Conservation (phyloP, 2,113 vertebrate species). For the Psittacara wagleri region DNA sequence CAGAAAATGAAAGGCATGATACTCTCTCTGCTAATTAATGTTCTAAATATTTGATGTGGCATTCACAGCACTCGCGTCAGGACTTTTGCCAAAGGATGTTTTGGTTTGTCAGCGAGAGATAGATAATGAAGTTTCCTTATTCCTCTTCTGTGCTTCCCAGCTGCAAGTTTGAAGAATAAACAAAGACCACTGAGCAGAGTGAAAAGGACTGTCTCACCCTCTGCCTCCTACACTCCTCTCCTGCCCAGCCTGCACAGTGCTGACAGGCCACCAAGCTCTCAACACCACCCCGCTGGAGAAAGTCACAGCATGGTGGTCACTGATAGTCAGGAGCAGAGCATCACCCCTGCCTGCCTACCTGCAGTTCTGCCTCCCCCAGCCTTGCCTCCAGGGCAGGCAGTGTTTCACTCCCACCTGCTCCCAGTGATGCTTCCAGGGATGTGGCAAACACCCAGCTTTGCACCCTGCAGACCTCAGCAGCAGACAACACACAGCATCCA, state of each 20-base stretch:
- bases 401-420: neutral
- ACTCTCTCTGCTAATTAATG: constrained; percentile 1
- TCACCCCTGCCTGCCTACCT: neutral
- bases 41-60: constrained; percentile 38
- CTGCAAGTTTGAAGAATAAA: constrained; percentile 30
- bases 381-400: neutral
- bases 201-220: neutral
- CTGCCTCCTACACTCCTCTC: neutral
- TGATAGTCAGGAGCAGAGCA: neutral
- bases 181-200: neutral
- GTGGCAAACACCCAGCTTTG: neutral
- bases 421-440: neutral
- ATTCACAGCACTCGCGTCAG: neutral
- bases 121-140: constrained; percentile 32
- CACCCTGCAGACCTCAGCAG: neutral
- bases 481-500: neutral
- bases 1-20: neutral
- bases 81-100: constrained; percentile 16
- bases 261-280: neutral
- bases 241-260: neutral
- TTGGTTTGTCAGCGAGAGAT: constrained; percentile 14
- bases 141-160: neutral
- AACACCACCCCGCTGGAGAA: neutral
- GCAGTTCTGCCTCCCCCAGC: neutral
- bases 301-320: neutral